Evolutionary conservation across 2,113 vertebrate species (phyloP).

Genomic region (Neolamprologus hecqui): DNA sequence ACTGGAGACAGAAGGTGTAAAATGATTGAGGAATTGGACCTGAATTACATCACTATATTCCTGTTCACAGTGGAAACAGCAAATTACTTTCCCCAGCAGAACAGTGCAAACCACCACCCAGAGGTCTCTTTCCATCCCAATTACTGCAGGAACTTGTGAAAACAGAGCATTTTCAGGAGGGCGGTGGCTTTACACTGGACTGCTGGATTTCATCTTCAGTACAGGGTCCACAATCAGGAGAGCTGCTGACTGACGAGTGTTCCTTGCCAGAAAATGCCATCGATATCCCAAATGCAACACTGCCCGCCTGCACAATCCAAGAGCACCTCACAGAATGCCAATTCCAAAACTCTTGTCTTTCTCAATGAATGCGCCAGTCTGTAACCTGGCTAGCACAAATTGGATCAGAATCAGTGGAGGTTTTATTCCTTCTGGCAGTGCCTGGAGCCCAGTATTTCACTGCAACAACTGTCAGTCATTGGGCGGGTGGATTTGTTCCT

Average conservation of each 20-base stretch:
- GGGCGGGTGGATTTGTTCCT: slow-evolving; percentile 31
- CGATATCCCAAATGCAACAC: slow-evolving; percentile 37
- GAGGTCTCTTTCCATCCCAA: slow-evolving; percentile 12
- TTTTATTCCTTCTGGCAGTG: slow-evolving; percentile 57
- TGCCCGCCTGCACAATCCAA: not conserved
- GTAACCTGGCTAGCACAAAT: slow-evolving; percentile 51
- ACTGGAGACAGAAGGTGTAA: not conserved
- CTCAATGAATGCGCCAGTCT: slow-evolving; percentile 40
- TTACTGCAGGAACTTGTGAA: slow-evolving; percentile 2
- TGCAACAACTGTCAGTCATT: slow-evolving; percentile 50
- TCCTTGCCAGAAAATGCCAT: slow-evolving; percentile 37
- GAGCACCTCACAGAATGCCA: slow-evolving; percentile 46
- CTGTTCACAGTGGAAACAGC: slow-evolving; percentile 1
- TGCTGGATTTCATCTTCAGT: slow-evolving; percentile 31
- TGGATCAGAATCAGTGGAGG: slow-evolving; percentile 57
- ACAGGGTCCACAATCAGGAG: not conserved
- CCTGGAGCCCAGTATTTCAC: slow-evolving; percentile 44
- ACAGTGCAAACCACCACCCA: not conserved
- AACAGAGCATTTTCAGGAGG: not conserved
- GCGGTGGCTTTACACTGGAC: not conserved
- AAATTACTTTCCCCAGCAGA: slow-evolving; percentile 23
- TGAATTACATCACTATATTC: slow-evolving; percentile 25
- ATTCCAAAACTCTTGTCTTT: slow-evolving; percentile 52
- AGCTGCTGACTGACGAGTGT: not conserved
- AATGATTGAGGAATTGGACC: slow-evolving; percentile 3